Percentiles rank a stretch among this genome's conserved stretches.
Evolutionary conservation across 1,140 invertebrate genomes (phyloP).

Genomic region (Hylaeus volcanicus): DNA sequence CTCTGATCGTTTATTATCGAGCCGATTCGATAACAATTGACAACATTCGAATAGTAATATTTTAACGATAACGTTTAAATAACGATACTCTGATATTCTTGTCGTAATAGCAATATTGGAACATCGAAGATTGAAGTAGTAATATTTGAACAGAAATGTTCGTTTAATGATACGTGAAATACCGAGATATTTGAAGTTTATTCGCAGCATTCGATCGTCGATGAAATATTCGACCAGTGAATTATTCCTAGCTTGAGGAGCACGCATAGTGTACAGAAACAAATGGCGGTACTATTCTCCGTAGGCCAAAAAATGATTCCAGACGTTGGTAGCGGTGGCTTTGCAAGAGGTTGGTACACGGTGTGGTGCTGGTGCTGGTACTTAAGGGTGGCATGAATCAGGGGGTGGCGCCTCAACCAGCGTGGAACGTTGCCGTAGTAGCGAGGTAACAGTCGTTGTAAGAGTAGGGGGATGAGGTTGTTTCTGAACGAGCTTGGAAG

Average conservation of each 20-base stretch:
- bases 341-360: conserved; percentile 37
- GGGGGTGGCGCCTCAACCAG: conserved; percentile 42
- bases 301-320: conserved; percentile 21
- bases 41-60: too few species aligned
- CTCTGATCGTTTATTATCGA: too few species aligned
- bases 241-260: neutral
- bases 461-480: conserved; percentile 38
- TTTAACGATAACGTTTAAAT: too few species aligned
- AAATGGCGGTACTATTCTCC: neutral
- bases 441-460: neutral
- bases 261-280: neutral
- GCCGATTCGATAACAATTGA: too few species aligned
- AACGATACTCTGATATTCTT: too few species aligned
- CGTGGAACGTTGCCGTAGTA: conserved; percentile 25
- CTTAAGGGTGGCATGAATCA: conserved; percentile 61
- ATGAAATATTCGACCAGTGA: too few species aligned
- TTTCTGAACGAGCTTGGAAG: conserved; percentile 61
- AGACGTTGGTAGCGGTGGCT: conserved; percentile 1
- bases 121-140: too few species aligned
- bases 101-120: too few species aligned
- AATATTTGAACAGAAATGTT: too few species aligned
- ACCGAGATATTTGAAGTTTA: too few species aligned
- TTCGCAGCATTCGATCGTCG: too few species aligned
- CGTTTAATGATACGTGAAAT: too few species aligned
- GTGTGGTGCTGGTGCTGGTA: conserved; percentile 23